These are phyloP conservation scores for Uropetala carovei DNA, from an alignment of 2,888 invertebrate genomes.

Conservation along the genomic window DNA sequence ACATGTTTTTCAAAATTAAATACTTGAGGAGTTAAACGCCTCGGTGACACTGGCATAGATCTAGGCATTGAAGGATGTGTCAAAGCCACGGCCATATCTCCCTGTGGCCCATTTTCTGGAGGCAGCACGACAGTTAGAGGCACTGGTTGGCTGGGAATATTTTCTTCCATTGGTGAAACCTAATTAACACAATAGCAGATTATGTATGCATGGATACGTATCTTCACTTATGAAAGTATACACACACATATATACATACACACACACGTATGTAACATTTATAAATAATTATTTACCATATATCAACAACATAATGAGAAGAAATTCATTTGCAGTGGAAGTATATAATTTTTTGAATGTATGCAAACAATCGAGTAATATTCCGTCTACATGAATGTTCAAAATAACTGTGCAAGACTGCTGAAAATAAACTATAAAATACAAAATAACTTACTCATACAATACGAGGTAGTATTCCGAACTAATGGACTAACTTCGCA, in stretches of 20 bases:
- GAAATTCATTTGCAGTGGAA: too few species aligned
- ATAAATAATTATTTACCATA: neutral
- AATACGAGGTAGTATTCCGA: too few species aligned
- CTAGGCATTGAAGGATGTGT: slow-evolving; percentile 14
- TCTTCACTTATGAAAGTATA: neutral
- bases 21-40: slow-evolving; percentile 54
- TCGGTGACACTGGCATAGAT: slow-evolving; percentile 23
- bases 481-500: too few species aligned
- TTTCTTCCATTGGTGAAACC: slow-evolving; percentile 56
- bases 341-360: neutral
- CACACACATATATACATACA: neutral
- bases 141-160: slow-evolving; percentile 51
- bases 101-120: slow-evolving; percentile 52
- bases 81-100: slow-evolving; percentile 35
- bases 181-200: too few species aligned
- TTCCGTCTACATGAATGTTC: neutral
- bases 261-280: too few species aligned
- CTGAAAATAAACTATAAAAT: too few species aligned
- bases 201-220: neutral
- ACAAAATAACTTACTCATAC: too few species aligned
- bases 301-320: neutral
- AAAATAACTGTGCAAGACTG: too few species aligned
- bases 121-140: slow-evolving; percentile 57
- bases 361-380: neutral
- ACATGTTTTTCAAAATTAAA: neutral